These are phyloP conservation scores for Dasypogon diadema DNA, from an alignment of 2,888 invertebrate genomes.

Conservation along the genomic window DNA sequence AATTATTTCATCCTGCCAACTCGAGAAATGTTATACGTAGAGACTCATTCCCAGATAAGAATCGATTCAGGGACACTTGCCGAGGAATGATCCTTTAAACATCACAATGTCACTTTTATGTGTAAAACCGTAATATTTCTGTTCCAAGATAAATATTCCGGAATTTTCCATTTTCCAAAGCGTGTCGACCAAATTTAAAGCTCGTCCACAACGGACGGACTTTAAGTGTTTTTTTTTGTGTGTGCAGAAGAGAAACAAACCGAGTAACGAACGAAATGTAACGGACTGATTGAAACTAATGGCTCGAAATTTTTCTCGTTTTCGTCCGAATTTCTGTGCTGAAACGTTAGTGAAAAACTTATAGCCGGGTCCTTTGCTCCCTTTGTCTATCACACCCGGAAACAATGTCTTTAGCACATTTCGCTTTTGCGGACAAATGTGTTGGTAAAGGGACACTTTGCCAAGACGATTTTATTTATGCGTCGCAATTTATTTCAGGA, in stretches of 20 bases:
- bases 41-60: background rate
- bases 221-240: slow-evolving; percentile 20
- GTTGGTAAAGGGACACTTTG: slow-evolving; percentile 47
- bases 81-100: slow-evolving; percentile 23
- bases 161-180: slow-evolving; percentile 2
- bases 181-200: slow-evolving; percentile 39
- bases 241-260: background rate
- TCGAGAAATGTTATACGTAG: background rate
- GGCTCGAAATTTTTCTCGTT: slow-evolving; percentile 50
- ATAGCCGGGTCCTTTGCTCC: slow-evolving; percentile 28
- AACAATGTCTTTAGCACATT: slow-evolving; percentile 49
- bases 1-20: slow-evolving; percentile 19
- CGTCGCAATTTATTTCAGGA: slow-evolving; percentile 45
- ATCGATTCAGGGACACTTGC: slow-evolving; percentile 22
- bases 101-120: slow-evolving; percentile 28
- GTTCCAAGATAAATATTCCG: slow-evolving; percentile 18
- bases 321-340: slow-evolving; percentile 30
- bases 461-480: slow-evolving; percentile 49
- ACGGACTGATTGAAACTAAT: slow-evolving; percentile 50
- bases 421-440: slow-evolving; percentile 37
- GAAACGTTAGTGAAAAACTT: slow-evolving; percentile 47
- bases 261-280: slow-evolving; percentile 13
- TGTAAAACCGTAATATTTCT: slow-evolving; percentile 31
- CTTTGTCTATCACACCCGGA: slow-evolving; percentile 44
- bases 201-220: slow-evolving; percentile 12